A percentile compares a stretch with the other conserved stretches of the same genome.
Conservation (phyloP, 2,888 invertebrate species). For the Lycocerus yunnanus region DNA sequence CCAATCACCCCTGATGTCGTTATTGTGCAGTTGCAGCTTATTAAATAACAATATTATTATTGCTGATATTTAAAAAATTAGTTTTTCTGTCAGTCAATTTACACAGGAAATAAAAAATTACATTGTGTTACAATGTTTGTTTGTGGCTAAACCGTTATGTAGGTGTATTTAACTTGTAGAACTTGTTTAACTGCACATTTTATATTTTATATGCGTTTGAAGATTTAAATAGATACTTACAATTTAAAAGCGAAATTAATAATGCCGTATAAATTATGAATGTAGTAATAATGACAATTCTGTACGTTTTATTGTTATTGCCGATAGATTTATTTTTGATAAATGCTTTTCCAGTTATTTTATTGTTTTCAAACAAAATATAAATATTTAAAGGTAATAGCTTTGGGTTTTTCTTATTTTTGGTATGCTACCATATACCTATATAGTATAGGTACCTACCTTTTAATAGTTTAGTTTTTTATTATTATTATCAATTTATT, state of each 20-base stretch:
- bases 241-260: not conserved
- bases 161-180: not conserved
- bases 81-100: not conserved
- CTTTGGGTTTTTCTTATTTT: too few relatives aligned
- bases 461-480: too few relatives aligned
- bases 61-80: not conserved
- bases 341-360: not conserved
- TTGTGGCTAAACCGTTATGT: not conserved
- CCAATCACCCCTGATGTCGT: too few relatives aligned
- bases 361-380: not conserved
- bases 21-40: too few relatives aligned
- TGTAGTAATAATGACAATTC: not conserved
- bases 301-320: not conserved
- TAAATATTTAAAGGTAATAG: not conserved
- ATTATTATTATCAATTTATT: not conserved
- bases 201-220: not conserved
- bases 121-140: not conserved
- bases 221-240: not conserved
- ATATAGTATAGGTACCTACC: too few relatives aligned
- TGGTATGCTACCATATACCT: too few relatives aligned
- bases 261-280: not conserved
- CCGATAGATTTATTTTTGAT: not conserved
- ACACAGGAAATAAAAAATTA: not conserved
- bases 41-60: too few relatives aligned
- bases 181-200: not conserved